A percentile compares a stretch with the other conserved stretches of the same genome.
These are phyloP conservation scores for Zophobas morio DNA, from an alignment of 1,140 invertebrate species.

Conservation along the genomic window DNA sequence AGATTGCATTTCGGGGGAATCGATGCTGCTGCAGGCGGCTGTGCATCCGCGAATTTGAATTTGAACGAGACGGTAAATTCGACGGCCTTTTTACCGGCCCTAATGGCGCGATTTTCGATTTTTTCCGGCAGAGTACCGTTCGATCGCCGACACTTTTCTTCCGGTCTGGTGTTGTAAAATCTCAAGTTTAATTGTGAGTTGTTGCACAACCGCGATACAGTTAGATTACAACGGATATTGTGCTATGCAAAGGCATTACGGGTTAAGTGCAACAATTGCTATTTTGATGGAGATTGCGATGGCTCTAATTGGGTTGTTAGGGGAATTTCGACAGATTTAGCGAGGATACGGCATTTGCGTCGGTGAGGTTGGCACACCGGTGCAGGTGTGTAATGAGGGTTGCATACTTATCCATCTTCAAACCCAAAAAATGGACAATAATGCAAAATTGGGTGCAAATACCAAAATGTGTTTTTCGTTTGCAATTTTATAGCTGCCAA, in stretches of 20 bases:
- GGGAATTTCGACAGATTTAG: background rate
- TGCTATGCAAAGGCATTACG: constrained; percentile 54
- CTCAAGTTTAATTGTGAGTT: constrained; percentile 53
- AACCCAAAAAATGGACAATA: no score
- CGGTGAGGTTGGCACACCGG: no score
- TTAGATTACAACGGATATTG: constrained; percentile 55
- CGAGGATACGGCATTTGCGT: background rate
- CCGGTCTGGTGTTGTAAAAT: background rate
- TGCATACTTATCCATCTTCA: no score
- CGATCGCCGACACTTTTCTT: background rate
- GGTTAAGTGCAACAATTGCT: constrained; percentile 37
- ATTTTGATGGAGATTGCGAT: constrained; percentile 1
- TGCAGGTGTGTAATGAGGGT: no score
- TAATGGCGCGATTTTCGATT: constrained; percentile 3
- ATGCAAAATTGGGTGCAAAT: no score
- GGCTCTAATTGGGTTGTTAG: background rate
- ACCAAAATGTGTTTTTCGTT: no score
- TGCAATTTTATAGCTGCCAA: no score
- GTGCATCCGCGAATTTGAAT: constrained; percentile 1
- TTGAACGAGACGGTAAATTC: constrained; percentile 8
- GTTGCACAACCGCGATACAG: constrained; percentile 53
- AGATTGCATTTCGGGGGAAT: no score
- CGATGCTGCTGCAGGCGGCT: no score
- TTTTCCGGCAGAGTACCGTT: constrained; percentile 3
- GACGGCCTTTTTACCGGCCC: constrained; percentile 4